Conservation (phyloP, 2,113 vertebrate species). For the Dromiciops gliroides region DNA sequence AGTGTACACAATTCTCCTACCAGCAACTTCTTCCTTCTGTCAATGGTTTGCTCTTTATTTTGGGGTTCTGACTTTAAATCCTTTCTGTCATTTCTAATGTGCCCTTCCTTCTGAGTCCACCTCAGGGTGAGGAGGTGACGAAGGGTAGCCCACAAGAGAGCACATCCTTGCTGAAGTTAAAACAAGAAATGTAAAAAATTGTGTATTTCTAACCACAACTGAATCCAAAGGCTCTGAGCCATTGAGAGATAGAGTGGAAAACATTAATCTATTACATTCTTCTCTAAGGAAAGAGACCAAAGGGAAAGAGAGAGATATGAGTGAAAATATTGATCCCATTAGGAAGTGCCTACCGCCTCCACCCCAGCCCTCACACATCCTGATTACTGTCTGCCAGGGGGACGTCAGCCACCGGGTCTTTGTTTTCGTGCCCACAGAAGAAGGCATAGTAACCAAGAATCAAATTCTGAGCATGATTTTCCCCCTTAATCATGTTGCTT, state of each 20-base stretch:
- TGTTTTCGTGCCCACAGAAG: neutral
- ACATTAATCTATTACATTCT: neutral
- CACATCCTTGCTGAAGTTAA: neutral
- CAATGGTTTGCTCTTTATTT: constrained; percentile 8
- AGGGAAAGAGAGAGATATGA: neutral
- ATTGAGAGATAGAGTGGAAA: neutral
- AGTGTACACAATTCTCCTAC: neutral
- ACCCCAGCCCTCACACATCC: neutral
- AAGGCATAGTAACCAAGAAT: neutral
- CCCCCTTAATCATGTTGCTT: neutral
- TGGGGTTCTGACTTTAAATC: neutral
- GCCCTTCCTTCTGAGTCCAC: neutral
- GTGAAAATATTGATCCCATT: neutral
- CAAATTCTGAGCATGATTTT: neutral
- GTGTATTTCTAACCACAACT: neutral
- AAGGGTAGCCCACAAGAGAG: neutral
- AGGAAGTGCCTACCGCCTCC: neutral
- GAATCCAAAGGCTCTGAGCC: neutral
- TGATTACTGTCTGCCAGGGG: neutral
- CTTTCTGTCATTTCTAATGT: neutral
- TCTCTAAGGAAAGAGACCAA: constrained; percentile 48
- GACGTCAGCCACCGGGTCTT: neutral
- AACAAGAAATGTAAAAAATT: accelerated
- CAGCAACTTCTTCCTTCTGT: neutral
- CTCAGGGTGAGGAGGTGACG: too few relatives aligned